Evolutionary conservation across 2,888 invertebrate genomes (phyloP).

Genomic region (Mythimna vitellina): DNA sequence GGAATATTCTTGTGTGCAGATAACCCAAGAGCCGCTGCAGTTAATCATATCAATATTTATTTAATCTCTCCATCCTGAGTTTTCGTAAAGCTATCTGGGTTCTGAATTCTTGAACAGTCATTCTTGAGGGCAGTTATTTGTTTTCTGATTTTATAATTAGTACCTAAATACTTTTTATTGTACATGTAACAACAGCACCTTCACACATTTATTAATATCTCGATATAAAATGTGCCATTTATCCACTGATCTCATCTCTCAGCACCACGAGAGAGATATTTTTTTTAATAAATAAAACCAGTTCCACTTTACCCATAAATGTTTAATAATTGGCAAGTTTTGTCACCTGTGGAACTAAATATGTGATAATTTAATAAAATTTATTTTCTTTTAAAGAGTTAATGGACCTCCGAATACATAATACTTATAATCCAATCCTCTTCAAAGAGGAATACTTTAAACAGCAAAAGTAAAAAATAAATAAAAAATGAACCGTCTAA

Average conservation of each 20-base stretch:
- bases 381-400: conserved; percentile 12
- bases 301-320: conserved; percentile 48
- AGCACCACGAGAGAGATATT: conserved; percentile 28
- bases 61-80: background rate
- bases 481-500: background rate
- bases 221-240: conserved; percentile 1
- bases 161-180: conserved; percentile 2
- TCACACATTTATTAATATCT: conserved; percentile 12
- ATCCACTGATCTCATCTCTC: conserved; percentile 40
- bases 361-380: conserved; percentile 13
- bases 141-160: conserved; percentile 4
- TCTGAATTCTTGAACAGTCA: background rate
- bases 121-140: background rate
- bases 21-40: background rate
- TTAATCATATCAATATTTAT: conserved; percentile 10
- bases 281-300: conserved; percentile 48
- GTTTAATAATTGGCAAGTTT: conserved; percentile 18
- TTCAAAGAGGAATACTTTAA: background rate
- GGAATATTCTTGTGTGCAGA: background rate
- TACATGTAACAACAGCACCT: background rate
- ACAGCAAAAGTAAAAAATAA: background rate
- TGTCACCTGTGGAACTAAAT: conserved; percentile 40
- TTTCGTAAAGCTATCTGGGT: background rate
- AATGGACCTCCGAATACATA: background rate
- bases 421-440: background rate